These are phyloP conservation scores for Crotalus helleri DNA, from an alignment of 2,113 vertebrate genomes.

Conservation along the genomic window DNA sequence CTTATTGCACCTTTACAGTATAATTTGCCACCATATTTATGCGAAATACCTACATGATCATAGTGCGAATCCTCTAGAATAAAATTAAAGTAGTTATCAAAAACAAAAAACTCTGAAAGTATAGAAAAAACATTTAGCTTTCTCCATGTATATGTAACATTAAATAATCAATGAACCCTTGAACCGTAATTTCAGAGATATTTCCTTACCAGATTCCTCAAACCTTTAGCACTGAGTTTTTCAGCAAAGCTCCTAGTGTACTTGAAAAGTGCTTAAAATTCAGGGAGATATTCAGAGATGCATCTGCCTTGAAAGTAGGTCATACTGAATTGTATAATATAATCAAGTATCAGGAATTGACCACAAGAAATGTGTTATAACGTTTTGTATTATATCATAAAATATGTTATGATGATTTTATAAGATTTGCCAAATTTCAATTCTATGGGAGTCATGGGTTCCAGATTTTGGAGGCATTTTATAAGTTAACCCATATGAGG, in stretches of 20 bases:
- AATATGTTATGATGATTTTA: neutral
- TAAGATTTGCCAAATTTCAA: neutral
- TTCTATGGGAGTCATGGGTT: neutral
- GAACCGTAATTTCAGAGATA: neutral
- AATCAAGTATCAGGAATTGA: neutral
- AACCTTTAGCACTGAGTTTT: neutral
- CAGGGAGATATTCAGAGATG: neutral
- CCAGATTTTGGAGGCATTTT: neutral
- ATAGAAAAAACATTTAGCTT: neutral
- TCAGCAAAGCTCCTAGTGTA: neutral
- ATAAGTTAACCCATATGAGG: neutral
- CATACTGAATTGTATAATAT: neutral
- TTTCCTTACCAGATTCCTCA: neutral
- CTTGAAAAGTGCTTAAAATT: neutral
- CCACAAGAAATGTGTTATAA: neutral
- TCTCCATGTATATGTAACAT: neutral
- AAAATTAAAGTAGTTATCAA: neutral
- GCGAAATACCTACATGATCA: neutral
- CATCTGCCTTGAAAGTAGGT: neutral
- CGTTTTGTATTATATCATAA: neutral
- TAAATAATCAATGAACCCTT: neutral
- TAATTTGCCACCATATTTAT: neutral
- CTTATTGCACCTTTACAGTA: neutral
- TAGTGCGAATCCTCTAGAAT: neutral
- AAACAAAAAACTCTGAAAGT: neutral